phyloP scores from a whole-genome alignment of 2,113 vertebrate species.

The Gorsachius goisagi region DNA sequence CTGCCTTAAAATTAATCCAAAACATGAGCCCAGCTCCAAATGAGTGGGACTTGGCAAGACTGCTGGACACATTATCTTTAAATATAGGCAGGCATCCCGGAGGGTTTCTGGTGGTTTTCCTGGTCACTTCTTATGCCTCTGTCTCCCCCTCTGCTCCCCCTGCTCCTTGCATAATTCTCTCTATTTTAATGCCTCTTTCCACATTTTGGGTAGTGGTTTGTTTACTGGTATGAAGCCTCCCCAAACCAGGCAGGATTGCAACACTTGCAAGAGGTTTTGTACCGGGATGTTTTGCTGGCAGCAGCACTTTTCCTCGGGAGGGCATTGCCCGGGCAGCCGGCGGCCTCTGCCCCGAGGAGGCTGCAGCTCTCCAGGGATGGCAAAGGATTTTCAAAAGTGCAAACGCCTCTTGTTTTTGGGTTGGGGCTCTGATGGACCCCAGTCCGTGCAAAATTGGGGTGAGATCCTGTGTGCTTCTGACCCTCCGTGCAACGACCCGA shows the following conservation, averaged over 20 bases:
- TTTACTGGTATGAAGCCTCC: background rate
- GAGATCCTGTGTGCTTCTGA: background rate
- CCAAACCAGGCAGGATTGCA: background rate
- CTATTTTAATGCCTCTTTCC: background rate
- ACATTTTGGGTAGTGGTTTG: background rate
- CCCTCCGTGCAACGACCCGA: rapidly evolving
- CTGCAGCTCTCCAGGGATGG: background rate
- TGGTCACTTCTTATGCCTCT: constrained; percentile 43
- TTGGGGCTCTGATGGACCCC: too few relatives aligned
- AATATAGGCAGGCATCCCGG: constrained; percentile 46
- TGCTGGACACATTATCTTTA: constrained; percentile 43
- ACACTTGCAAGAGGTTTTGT: background rate
- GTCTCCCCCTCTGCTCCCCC: background rate
- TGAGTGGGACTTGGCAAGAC: constrained; percentile 46
- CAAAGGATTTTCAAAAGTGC: background rate
- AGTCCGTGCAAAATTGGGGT: background rate
- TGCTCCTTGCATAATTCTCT: constrained; percentile 4
- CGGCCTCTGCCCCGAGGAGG: background rate
- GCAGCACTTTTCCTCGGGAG: background rate
- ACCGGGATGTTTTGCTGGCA: background rate
- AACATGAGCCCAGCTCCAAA: constrained; percentile 38
- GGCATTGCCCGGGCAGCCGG: background rate
- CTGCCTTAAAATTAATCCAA: constrained; percentile 57
- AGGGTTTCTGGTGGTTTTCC: constrained; percentile 56
- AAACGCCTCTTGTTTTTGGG: background rate